A percentile compares a stretch with the other conserved stretches of the same genome.
Evolutionary conservation across 2,797 vertebrate genomes (phyloP).

Genomic region (Hydrophis major): DNA sequence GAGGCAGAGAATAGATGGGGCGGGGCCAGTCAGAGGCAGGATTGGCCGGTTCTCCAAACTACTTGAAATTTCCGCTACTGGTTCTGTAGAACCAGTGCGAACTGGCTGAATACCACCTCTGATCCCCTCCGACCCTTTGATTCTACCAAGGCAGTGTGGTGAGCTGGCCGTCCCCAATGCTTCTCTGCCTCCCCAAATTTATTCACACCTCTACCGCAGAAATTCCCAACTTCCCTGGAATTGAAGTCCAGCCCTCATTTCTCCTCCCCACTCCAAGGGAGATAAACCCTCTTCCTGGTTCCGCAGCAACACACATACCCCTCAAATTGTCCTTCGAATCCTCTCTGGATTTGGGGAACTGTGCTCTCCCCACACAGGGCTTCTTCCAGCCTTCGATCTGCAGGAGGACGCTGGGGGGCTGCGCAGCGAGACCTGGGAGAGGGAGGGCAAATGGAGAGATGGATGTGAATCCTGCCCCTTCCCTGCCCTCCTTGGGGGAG

Average conservation of each 20-base stretch:
- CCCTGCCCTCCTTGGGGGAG: background rate
- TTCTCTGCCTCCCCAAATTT: background rate
- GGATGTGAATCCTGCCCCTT: background rate
- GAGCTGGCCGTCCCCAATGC: background rate
- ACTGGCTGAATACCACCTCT: no score
- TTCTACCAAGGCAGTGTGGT: background rate
- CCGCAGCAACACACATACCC: background rate
- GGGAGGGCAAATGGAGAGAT: background rate
- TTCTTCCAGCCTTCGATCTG: background rate
- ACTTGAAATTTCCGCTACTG: no score
- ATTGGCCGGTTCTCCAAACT: no score
- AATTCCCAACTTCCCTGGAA: background rate
- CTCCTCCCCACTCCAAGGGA: background rate
- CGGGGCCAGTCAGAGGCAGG: no score
- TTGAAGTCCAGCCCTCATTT: background rate
- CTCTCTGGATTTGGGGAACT: background rate
- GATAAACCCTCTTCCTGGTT: background rate
- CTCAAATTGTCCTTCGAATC: background rate
- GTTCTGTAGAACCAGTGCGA: no score
- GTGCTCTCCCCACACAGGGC: background rate
- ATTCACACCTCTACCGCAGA: background rate
- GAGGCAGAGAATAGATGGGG: no score
- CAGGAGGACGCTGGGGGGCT: conserved; percentile 2
- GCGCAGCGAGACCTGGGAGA: background rate
- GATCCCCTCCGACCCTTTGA: background rate